A percentile compares a stretch with the other conserved stretches of the same genome.
These are phyloP conservation scores for Cephus sareptanus DNA, from an alignment of 2,888 invertebrate genomes.

Conservation along the genomic window DNA sequence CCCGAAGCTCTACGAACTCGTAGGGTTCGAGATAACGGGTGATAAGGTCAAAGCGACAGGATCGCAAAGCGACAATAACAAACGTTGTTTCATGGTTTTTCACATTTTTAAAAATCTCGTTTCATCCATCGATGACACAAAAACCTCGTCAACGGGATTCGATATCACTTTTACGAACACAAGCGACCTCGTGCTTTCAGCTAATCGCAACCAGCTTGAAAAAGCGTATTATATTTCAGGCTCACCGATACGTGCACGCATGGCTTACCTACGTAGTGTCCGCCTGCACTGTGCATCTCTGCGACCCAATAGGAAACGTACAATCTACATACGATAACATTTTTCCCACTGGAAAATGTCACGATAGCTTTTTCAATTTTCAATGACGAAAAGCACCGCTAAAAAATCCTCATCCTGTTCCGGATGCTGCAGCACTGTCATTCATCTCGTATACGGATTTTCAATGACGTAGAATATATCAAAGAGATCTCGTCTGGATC, in stretches of 20 bases:
- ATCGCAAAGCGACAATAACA: neutral
- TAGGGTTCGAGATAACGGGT: neutral
- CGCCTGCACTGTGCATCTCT: neutral
- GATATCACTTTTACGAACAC: constrained; percentile 9
- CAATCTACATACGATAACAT: neutral
- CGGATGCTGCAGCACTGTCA: neutral
- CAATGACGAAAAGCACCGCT: neutral
- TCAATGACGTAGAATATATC: neutral
- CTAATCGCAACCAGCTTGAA: constrained; percentile 39
- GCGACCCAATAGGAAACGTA: neutral
- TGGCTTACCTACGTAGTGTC: neutral
- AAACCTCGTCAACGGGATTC: constrained; percentile 43
- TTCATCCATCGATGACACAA: constrained; percentile 23
- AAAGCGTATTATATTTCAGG: constrained; percentile 32
- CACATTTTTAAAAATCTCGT: neutral
- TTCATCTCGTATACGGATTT: neutral
- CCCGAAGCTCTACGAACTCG: neutral
- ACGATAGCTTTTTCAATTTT: neutral
- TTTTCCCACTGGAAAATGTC: neutral
- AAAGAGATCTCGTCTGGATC: neutral
- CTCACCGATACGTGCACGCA: neutral
- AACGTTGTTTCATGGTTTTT: neutral
- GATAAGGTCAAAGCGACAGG: neutral
- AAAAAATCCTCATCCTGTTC: neutral
- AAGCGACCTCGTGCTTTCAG: constrained; percentile 30